Evolutionary conservation across 2,113 vertebrate species (phyloP).

Genomic region (Cygnus atratus): DNA sequence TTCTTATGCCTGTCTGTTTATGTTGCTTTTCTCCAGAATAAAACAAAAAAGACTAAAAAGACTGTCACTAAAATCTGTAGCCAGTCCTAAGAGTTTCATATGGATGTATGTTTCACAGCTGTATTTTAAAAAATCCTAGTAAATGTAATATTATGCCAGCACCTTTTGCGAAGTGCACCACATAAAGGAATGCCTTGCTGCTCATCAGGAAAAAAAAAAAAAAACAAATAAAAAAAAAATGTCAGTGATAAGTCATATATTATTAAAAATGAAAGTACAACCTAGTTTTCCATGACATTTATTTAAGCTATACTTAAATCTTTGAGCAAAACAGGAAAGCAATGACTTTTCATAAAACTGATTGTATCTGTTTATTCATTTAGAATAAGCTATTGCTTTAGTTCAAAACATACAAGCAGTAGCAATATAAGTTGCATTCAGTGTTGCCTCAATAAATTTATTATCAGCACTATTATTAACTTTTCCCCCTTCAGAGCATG

Average conservation of each 20-base stretch:
- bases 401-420: background rate
- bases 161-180: background rate
- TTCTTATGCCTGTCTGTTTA: background rate
- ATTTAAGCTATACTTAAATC: slow-evolving; percentile 38
- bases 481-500: background rate
- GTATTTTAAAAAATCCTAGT: background rate
- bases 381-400: slow-evolving; percentile 36
- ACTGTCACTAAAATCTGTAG: background rate
- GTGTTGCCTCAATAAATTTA: slow-evolving; percentile 47
- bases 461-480: slow-evolving; percentile 38
- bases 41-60: background rate
- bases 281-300: background rate
- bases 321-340: slow-evolving; percentile 30
- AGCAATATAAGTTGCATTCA: slow-evolving; percentile 30
- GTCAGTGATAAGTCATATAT: background rate
- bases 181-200: background rate
- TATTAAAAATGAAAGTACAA: slow-evolving; percentile 28
- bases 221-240: background rate
- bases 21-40: background rate
- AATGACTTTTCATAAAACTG: slow-evolving; percentile 48
- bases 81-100: background rate
- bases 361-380: slow-evolving; percentile 46
- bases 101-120: background rate
- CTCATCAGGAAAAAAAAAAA: background rate
- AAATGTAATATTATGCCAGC: background rate